phyloP scores from a whole-genome alignment of 2,888 invertebrate genomes.

The Eupithecia tripunctaria region DNA sequence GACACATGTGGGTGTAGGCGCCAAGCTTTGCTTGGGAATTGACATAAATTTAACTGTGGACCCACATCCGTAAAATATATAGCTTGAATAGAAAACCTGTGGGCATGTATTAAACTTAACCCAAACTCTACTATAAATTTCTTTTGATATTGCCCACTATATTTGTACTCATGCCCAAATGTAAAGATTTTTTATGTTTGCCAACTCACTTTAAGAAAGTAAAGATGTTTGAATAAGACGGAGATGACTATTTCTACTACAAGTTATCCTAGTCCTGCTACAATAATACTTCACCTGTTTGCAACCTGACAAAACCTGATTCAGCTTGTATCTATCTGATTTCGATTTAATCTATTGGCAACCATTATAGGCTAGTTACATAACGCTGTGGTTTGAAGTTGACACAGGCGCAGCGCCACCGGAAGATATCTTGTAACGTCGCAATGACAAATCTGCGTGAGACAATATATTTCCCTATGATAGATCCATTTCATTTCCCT shows the following conservation, averaged over 20 bases:
- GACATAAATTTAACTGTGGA: slow-evolving; percentile 18
- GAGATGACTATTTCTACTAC: background rate
- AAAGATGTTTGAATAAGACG: background rate
- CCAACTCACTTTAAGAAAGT: no score
- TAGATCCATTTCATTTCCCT: slow-evolving; percentile 30
- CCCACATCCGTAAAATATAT: slow-evolving; percentile 3
- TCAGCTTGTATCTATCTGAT: slow-evolving; percentile 3
- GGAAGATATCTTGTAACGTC: slow-evolving; percentile 44
- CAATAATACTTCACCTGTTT: slow-evolving; percentile 1
- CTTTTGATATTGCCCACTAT: background rate
- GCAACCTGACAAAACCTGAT: slow-evolving; percentile 4
- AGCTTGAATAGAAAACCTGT: background rate
- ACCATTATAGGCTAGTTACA: slow-evolving; percentile 30
- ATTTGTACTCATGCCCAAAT: background rate
- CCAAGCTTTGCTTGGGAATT: slow-evolving; percentile 42
- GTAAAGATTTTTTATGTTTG: no score
- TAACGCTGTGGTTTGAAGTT: slow-evolving; percentile 48
- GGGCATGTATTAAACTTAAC: background rate
- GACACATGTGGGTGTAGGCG: slow-evolving; percentile 68
- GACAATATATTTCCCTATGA: slow-evolving; percentile 48
- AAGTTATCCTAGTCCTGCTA: background rate
- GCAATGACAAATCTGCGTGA: slow-evolving; percentile 52
- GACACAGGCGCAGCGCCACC: slow-evolving; percentile 52
- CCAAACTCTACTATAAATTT: background rate
- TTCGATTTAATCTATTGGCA: slow-evolving; percentile 6